Conservation (phyloP, 2,113 vertebrate species). For the Malurus melanocephalus region DNA sequence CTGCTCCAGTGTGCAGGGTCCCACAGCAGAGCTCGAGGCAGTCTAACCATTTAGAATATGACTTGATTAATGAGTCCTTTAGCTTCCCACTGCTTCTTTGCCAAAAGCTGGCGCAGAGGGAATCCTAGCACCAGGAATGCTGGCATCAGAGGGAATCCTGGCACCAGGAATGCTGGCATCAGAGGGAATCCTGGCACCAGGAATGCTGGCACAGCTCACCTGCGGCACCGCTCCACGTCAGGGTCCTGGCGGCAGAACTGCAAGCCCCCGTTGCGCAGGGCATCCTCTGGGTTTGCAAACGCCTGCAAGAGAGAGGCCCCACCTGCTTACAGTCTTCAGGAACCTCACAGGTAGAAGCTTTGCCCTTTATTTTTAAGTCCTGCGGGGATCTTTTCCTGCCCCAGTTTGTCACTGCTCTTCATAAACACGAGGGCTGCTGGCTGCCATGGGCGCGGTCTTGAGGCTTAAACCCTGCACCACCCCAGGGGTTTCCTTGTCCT, state of each 20-base stretch:
- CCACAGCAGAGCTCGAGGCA: background rate
- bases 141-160: background rate
- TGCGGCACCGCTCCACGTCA: slow-evolving; percentile 84
- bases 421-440: background rate
- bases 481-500: accelerated
- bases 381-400: background rate
- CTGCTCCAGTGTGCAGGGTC: background rate
- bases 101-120: background rate
- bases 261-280: slow-evolving; percentile 83
- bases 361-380: background rate
- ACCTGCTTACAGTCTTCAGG: background rate
- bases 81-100: background rate
- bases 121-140: background rate
- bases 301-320: slow-evolving; percentile 72
- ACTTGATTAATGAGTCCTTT: background rate
- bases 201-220: slow-evolving; percentile 47
- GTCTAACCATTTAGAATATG: background rate
- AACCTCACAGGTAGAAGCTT: background rate
- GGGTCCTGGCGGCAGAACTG: slow-evolving; percentile 81
- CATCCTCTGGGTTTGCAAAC: slow-evolving; percentile 91
- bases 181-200: no score
- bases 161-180: background rate
- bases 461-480: background rate
- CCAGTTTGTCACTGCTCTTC: background rate
- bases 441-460: accelerated